These are phyloP conservation scores for Myodes glareolus DNA, from an alignment of 2,113 vertebrate species.

Conservation along the genomic window DNA sequence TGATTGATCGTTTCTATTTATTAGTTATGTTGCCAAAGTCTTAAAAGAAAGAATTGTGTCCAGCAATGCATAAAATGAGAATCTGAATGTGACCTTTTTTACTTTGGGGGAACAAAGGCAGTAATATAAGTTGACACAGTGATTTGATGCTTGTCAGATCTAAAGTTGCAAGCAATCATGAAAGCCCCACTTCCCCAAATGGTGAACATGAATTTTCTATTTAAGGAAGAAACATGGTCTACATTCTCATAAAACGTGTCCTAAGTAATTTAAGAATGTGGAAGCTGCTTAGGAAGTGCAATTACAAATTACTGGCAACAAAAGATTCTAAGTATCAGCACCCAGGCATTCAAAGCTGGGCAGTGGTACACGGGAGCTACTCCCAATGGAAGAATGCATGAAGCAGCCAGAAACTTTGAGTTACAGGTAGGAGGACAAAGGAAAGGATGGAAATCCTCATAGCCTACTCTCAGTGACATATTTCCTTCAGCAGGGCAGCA, in stretches of 20 bases:
- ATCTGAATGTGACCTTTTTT: neutral
- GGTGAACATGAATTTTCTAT: neutral
- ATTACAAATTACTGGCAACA: neutral
- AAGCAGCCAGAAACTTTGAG: neutral
- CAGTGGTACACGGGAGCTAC: neutral
- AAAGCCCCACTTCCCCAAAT: slow-evolving; percentile 42
- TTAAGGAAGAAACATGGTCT: neutral
- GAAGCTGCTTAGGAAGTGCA: slow-evolving; percentile 3
- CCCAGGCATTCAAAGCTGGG: neutral
- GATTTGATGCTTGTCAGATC: neutral
- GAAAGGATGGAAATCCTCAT: neutral
- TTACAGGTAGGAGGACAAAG: neutral
- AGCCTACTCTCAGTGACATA: too few species aligned
- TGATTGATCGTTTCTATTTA: neutral
- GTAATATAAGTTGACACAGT: neutral
- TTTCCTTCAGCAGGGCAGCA: too few species aligned
- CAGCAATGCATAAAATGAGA: neutral
- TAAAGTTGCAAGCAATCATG: neutral
- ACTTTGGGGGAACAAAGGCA: neutral
- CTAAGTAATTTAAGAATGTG: neutral
- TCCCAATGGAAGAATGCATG: neutral
- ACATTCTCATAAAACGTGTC: neutral
- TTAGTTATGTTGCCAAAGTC: slow-evolving; percentile 1
- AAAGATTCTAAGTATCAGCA: neutral
- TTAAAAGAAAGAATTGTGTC: slow-evolving; percentile 3